Percentiles rank a stretch among this genome's conserved stretches.
phyloP scores from a whole-genome alignment of 1,140 invertebrate species.

The Drosophila punjabiensis region DNA sequence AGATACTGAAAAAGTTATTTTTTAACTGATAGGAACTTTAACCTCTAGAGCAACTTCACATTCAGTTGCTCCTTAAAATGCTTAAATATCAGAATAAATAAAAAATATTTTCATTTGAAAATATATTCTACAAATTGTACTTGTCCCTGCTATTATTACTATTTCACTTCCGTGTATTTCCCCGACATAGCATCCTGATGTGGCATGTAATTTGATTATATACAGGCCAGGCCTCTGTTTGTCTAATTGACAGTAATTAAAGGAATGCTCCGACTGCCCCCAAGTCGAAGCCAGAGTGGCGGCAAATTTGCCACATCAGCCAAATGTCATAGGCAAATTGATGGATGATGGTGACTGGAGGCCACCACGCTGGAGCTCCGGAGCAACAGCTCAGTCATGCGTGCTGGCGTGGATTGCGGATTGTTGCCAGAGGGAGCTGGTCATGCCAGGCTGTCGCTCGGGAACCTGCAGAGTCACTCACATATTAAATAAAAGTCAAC shows the following conservation, averaged over 20 bases:
- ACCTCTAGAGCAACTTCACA: background rate
- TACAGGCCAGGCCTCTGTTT: conserved; percentile 44
- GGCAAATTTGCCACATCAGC: conserved; percentile 54
- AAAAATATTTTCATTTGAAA: background rate
- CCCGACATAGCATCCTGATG: conserved; percentile 12
- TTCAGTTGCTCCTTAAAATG: background rate
- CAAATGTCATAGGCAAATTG: conserved; percentile 54
- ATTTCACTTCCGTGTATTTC: background rate
- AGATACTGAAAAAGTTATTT: too few species aligned
- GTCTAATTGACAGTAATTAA: conserved; percentile 77
- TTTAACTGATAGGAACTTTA: too few species aligned
- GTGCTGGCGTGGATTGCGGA: conserved; percentile 48
- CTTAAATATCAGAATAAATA: background rate
- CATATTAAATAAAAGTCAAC: conserved; percentile 46
- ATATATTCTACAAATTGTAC: background rate
- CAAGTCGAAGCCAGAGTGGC: conserved; percentile 17
- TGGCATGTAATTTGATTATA: conserved; percentile 64
- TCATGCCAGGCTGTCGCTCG: conserved; percentile 4
- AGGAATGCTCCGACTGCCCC: conserved; percentile 27
- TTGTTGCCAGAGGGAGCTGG: conserved; percentile 28
- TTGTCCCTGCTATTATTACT: background rate
- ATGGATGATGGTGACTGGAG: conserved; percentile 60
- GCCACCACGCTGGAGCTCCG: conserved; percentile 6
- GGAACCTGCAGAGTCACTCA: conserved; percentile 61
- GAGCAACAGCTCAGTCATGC: conserved; percentile 56